A percentile compares a stretch with the other conserved stretches of the same genome.
phyloP scores from a whole-genome alignment of 2,113 vertebrate species.

The Podiceps cristatus region DNA sequence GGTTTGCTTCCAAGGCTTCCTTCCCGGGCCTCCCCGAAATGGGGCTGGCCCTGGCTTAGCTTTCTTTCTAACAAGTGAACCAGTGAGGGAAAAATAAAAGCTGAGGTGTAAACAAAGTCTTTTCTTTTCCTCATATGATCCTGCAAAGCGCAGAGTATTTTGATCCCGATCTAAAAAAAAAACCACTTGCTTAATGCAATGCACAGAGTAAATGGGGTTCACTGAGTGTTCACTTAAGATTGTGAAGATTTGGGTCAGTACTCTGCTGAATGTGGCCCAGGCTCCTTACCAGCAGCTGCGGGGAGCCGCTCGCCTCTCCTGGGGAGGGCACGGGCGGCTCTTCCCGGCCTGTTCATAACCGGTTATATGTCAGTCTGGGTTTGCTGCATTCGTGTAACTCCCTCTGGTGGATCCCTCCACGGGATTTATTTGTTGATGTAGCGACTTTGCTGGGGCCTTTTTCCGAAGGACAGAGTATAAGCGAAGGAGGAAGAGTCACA shows the following conservation, averaged over 20 bases:
- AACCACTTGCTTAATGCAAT: not conserved
- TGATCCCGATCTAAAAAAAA: conserved; percentile 7
- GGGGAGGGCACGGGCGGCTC: not conserved
- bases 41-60: not conserved
- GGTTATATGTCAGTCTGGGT: too few relatives aligned
- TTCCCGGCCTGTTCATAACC: not conserved
- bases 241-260: conserved; percentile 41
- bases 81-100: conserved; percentile 47
- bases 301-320: not conserved
- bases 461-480: not conserved
- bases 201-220: conserved; percentile 19
- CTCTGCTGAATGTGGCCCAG: not conserved
- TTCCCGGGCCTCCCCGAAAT: not conserved
- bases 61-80: conserved; percentile 22
- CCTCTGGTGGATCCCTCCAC: conserved; percentile 55
- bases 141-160: not conserved
- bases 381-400: conserved; percentile 16
- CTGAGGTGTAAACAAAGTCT: conserved; percentile 38
- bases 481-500: accelerated
- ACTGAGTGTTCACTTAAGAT: conserved; percentile 38
- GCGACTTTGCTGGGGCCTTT: not conserved
- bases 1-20: conserved; percentile 36
- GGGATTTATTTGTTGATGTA: not conserved
- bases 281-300: not conserved
- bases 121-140: conserved; percentile 42